These are phyloP conservation scores for Caenorhabditis sulstoni DNA, from an alignment of 2,888 invertebrate genomes.

Conservation along the genomic window DNA sequence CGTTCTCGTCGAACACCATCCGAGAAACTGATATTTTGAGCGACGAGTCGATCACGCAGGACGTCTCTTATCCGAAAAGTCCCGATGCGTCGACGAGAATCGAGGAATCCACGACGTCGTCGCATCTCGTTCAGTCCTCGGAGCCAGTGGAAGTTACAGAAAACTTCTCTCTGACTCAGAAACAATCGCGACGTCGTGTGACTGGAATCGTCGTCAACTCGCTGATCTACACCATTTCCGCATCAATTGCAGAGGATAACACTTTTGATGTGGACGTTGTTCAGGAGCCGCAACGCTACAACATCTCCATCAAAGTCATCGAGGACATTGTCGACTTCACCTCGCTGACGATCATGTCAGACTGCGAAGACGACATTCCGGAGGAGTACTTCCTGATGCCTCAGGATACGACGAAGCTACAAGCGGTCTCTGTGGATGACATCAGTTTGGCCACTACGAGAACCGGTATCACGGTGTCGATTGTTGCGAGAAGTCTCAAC, in stretches of 20 bases:
- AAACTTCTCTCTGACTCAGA: slow-evolving; percentile 41
- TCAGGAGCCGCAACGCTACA: slow-evolving; percentile 66
- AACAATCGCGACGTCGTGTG: slow-evolving; percentile 43
- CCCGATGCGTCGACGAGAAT: slow-evolving; percentile 8
- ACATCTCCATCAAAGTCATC: slow-evolving; percentile 66
- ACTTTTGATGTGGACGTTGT: slow-evolving; percentile 71
- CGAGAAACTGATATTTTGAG: slow-evolving; percentile 75
- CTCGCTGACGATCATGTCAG: slow-evolving; percentile 64
- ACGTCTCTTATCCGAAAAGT: slow-evolving; percentile 23
- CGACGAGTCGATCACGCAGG: slow-evolving; percentile 60
- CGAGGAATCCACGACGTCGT: background rate
- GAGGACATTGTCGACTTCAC: slow-evolving; percentile 70
- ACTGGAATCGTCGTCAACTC: slow-evolving; percentile 62
- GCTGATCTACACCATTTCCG: slow-evolving; percentile 51
- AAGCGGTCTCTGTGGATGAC: slow-evolving; percentile 46
- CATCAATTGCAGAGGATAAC: slow-evolving; percentile 64
- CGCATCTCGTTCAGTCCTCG: background rate
- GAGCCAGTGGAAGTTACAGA: slow-evolving; percentile 36
- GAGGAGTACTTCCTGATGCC: slow-evolving; percentile 25
- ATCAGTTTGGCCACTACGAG: slow-evolving; percentile 45
- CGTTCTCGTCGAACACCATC: slow-evolving; percentile 53
- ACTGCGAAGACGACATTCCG: slow-evolving; percentile 58
- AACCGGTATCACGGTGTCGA: slow-evolving; percentile 75
- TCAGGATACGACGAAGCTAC: slow-evolving; percentile 29
- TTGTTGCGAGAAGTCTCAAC: slow-evolving; percentile 75